Evolutionary conservation across 2,888 invertebrate species (phyloP), one percentile per base, ranked within the genome.

Genomic region (Patella depressa): DNA sequence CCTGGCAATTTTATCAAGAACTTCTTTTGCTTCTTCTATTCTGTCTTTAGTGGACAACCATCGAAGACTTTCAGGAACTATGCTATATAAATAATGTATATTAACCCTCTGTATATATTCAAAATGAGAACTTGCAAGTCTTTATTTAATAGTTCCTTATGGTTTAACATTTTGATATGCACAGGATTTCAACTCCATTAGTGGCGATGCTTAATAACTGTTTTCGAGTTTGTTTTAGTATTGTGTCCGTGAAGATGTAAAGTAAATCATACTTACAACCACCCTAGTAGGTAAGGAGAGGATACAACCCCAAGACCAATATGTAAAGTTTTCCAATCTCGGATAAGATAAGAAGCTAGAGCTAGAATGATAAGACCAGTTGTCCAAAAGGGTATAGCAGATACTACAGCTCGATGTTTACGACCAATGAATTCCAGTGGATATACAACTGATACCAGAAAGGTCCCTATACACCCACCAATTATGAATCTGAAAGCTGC

Each of bases 61-160:
- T 19, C 85, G 70, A 15, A 83, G 69, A 53, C 84, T 84, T 75
- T 86, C 85, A 0, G 85, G 85, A 17, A 85, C 73, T 15, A 82
- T 34, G 77, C 86, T 86, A 45, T 24, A 24, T 24, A 24, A 7
- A 45, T 45, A 45, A 45, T 45, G 45, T 45, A 45, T 45, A 45
- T 9, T 9, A 45, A 45, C 45, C 45, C 7, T 45, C 45, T 45
- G 9, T 45, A 9, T 45, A 34, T 34, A 34, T 4, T 45, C 7
- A 45, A 45, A 45, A 45, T 45, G 7, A 45, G 45, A 45, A 45
- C 1, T 45, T 0, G 9, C 9, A 45, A 7, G 7, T 45, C 7
- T 45, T 45, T 45, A 45, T 45, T 45, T 0, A 45, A 45, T 9
- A 9, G 45, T 45, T 45, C 9, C 45, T 9, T 45, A 1, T 45